Percentiles rank a stretch among this genome's conserved stretches.
These are phyloP conservation scores for Panthera uncia DNA, from an alignment of 2,113 vertebrate species.

Conservation along the genomic window DNA sequence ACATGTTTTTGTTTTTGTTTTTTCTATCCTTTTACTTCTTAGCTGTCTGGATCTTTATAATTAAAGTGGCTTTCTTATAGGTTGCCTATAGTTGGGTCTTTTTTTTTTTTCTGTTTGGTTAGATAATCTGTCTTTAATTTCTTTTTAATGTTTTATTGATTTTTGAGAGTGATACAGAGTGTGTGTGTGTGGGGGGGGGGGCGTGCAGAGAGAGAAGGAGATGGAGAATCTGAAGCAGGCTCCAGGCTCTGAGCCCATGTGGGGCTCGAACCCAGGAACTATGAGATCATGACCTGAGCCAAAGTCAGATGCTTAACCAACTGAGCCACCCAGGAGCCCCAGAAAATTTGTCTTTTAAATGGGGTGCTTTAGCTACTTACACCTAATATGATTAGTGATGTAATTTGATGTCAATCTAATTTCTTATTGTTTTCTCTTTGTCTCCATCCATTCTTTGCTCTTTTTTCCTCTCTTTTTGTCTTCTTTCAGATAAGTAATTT, in stretches of 20 bases:
- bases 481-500: background rate
- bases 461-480: background rate
- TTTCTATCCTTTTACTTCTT: background rate
- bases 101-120: background rate
- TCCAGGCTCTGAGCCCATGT: too few species aligned
- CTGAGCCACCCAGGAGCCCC: too few species aligned
- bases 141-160: too few species aligned
- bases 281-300: too few species aligned
- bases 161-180: too few species aligned
- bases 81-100: background rate
- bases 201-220: too few species aligned
- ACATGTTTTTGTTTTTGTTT: background rate
- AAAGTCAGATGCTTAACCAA: too few species aligned
- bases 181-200: too few species aligned
- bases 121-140: background rate
- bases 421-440: background rate
- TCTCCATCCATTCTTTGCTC: background rate
- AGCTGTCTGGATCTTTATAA: background rate
- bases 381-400: background rate
- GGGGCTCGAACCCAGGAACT: fast-evolving
- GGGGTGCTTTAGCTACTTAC: background rate
- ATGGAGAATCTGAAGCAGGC: too few species aligned
- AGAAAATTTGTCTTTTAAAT: background rate
- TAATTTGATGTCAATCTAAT: background rate
- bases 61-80: background rate